Percentiles rank a stretch among this genome's conserved stretches.
Conservation (phyloP, 2,797 vertebrate species). For the Pangasius sanitwongsei region DNA sequence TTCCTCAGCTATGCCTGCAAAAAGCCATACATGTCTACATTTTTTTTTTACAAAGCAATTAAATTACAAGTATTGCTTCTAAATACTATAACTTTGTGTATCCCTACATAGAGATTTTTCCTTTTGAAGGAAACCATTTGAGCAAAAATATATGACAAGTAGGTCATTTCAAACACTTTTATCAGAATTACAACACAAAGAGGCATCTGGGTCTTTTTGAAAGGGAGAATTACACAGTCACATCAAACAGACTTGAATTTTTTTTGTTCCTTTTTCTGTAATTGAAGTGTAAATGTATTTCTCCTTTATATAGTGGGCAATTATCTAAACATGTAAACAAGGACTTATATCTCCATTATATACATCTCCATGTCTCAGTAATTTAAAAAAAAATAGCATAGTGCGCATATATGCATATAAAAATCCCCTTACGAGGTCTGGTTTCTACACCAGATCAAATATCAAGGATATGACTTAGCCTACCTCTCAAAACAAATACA, state of each 20-base stretch:
- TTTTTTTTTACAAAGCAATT: background rate
- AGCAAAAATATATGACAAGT: background rate
- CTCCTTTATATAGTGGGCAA: slow-evolving; percentile 55
- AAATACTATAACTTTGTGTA: background rate
- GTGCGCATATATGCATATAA: background rate
- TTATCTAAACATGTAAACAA: slow-evolving; percentile 58
- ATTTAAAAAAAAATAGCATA: background rate
- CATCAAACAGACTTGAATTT: slow-evolving; percentile 53
- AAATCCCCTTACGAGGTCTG: background rate
- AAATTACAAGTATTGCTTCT: background rate
- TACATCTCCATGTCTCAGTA: background rate
- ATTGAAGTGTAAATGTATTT: slow-evolving; percentile 64
- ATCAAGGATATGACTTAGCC: slow-evolving; percentile 43
- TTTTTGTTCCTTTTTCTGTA: slow-evolving; percentile 68
- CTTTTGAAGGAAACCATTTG: background rate
- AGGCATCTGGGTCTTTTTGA: slow-evolving; percentile 45
- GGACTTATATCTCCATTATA: background rate
- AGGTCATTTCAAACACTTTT: background rate
- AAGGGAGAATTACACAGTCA: background rate
- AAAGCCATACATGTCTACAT: background rate
- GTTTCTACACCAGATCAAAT: background rate
- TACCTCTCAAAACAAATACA: slow-evolving; percentile 12
- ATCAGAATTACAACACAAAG: slow-evolving; percentile 20
- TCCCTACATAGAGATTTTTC: too few species aligned
- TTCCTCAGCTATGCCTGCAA: background rate